Evolutionary conservation across 1,140 invertebrate species (phyloP).

Genomic region (Habropoda laboriosa): DNA sequence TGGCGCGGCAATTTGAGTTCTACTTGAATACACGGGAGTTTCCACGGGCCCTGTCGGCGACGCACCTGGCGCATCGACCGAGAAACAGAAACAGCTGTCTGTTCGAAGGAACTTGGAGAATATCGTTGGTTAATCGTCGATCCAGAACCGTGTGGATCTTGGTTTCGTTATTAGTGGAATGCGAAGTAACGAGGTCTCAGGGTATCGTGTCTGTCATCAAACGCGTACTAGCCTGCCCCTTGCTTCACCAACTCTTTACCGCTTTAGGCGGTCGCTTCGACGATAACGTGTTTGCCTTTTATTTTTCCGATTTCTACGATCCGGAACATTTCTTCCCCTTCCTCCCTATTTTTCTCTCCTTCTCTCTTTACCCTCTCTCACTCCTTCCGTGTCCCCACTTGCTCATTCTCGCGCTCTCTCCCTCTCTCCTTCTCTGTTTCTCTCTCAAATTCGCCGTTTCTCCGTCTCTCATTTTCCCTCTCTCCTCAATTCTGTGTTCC

Average conservation of each 20-base stretch:
- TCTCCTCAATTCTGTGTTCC: background rate
- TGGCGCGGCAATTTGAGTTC: constrained; percentile 51
- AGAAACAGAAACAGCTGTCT: constrained; percentile 73
- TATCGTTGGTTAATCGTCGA: constrained; percentile 53
- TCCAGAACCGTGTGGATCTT: constrained; percentile 37
- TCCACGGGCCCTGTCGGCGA: constrained; percentile 41
- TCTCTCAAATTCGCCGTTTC: background rate
- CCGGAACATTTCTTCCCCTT: constrained; percentile 43
- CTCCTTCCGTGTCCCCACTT: background rate
- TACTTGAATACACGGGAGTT: constrained; percentile 43
- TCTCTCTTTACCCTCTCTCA: background rate
- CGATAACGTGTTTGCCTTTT: constrained; percentile 51
- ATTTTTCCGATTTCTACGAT: constrained; percentile 48
- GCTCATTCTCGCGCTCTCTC: constrained; percentile 6
- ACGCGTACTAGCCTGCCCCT: constrained; percentile 32
- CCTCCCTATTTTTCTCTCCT: background rate
- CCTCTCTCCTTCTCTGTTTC: background rate
- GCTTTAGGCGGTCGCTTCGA: constrained; percentile 49
- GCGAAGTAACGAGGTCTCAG: constrained; percentile 38
- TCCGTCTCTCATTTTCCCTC: background rate
- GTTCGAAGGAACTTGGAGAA: constrained; percentile 50
- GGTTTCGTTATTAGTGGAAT: constrained; percentile 26
- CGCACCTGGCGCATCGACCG: constrained; percentile 73
- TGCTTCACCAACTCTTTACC: constrained; percentile 40
- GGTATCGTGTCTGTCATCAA: constrained; percentile 49